These are phyloP conservation scores for Zoroaster sp. DNA, from an alignment of 53 echinoderm and acorn worm species.

Conservation along the genomic window DNA sequence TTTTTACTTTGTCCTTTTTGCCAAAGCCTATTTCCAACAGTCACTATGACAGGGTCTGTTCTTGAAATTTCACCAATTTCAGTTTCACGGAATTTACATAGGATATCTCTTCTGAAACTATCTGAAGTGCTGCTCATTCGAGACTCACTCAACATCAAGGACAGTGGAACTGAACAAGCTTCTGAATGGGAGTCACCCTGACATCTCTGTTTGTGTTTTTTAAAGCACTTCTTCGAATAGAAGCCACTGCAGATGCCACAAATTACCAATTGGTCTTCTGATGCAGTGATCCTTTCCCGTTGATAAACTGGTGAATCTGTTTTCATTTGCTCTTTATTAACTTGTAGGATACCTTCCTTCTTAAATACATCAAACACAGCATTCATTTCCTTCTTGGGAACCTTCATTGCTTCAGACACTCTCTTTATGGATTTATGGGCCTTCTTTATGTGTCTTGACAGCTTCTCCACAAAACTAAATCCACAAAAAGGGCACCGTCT, in stretches of 20 bases:
- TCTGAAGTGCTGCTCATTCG: neutral
- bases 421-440: conserved; percentile 35
- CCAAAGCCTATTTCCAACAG: conserved; percentile 65
- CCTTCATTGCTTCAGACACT: conserved; percentile 58
- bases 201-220: conserved; percentile 35
- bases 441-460: conserved; percentile 61
- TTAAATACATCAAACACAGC: conserved; percentile 27
- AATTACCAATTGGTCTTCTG: conserved; percentile 21
- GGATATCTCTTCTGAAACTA: conserved; percentile 30
- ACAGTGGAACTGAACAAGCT: conserved; percentile 46
- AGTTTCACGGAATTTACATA: conserved; percentile 26
- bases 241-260: conserved; percentile 64
- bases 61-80: conserved; percentile 33
- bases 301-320: conserved; percentile 11
- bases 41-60: conserved; percentile 48
- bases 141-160: neutral
- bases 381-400: conserved; percentile 61
- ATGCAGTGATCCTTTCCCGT: conserved; percentile 24
- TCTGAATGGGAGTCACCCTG: conserved; percentile 36
- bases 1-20: conserved; percentile 42
- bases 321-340: conserved; percentile 28
- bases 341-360: conserved; percentile 48
- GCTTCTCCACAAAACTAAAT: conserved; percentile 44
- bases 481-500: conserved; percentile 54
- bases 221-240: conserved; percentile 29